phyloP scores from a whole-genome alignment of 2,113 vertebrate genomes.

The Dromaius novaehollandiae region DNA sequence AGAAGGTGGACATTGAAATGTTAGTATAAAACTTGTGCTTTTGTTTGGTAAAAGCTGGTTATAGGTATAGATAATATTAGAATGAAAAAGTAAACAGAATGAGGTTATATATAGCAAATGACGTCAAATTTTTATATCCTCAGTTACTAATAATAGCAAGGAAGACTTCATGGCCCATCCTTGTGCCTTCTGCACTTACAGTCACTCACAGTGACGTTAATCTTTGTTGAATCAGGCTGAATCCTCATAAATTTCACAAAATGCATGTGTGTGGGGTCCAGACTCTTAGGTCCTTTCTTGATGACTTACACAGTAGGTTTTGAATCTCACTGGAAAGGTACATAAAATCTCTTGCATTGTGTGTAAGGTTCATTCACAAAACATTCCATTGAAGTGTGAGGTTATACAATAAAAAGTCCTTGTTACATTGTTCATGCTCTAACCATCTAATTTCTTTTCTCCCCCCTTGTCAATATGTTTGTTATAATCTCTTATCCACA shows the following conservation, averaged over 20 bases:
- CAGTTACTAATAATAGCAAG: background rate
- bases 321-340: background rate
- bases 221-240: background rate
- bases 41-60: background rate
- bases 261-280: background rate
- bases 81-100: background rate
- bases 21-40: background rate
- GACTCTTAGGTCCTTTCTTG: background rate
- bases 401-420: background rate
- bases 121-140: background rate
- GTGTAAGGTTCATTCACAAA: background rate
- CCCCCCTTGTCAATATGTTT: no score
- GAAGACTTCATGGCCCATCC: background rate
- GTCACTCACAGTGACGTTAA: background rate
- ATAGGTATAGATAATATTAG: background rate
- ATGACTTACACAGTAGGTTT: background rate
- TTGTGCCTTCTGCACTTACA: background rate
- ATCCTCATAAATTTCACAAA: background rate
- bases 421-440: background rate
- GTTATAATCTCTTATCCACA: background rate
- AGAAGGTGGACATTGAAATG: background rate
- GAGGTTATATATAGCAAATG: background rate
- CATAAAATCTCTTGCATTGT: background rate
- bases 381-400: background rate
- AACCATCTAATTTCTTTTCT: background rate